Evolutionary conservation across 2,888 invertebrate genomes (phyloP), one percentile per base, ranked within the genome.

Genomic region (Rhyacophila evoluta): DNA sequence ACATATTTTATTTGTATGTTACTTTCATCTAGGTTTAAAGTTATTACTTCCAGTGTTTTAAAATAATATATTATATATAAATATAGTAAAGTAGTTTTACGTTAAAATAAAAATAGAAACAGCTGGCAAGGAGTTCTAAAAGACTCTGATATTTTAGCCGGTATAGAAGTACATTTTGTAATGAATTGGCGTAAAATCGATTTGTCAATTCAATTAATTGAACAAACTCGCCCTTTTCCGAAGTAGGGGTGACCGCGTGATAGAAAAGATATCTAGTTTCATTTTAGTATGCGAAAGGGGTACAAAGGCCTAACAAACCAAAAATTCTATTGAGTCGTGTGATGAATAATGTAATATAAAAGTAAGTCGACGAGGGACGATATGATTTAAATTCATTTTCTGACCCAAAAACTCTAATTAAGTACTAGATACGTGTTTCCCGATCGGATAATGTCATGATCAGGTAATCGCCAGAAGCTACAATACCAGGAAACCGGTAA

Each of bases 261-360:
- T 55, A 55, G 55, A 19, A 55, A 55, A 55, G 55, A 55, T 55
- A 55, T 55, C 55, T 55, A 55, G 55, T 55, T 55, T 55, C 55
- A 55, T 55, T 55, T 55, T 55, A 55, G 55, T 55, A 55, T 55
- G 55, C 55, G 55, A 55, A 19, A 8, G 25, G 15, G 55, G 55
- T 25, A 55, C 10, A 55, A 19, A 55, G 19, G 55, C 55, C 55
- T 55, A 55, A 55, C 55, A 55, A 55, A 55, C 55, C 55, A 55
- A 55, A 55, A 55, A 55, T 41, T 15, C 41, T 41, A 55, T 55
- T 19, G 55, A 55, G 10, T 55, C 55, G 55, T 55, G 55, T 25
- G 55, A 25, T 55, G 55, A 55, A 55, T 55, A 55, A 55, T 55
- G 55, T 12, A 55, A 55, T 55, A 55, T 55, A 55, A 55, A 55